Percentiles rank a stretch among this genome's conserved stretches.
Evolutionary conservation across 2,888 invertebrate genomes (phyloP).

Genomic region (Girardia tigrina): DNA sequence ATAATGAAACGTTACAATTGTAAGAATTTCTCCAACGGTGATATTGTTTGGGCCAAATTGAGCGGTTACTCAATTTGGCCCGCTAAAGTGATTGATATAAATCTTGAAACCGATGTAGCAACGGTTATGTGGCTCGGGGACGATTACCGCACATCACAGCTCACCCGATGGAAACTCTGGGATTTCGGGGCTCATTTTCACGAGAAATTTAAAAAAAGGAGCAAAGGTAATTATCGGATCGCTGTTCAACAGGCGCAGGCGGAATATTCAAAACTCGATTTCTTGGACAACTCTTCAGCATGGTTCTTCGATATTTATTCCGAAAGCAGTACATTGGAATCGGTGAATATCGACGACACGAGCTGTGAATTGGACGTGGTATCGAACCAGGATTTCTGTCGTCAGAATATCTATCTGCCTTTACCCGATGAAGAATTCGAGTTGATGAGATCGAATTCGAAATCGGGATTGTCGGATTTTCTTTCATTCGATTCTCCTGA

Average conservation of each 20-base stretch:
- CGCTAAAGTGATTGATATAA: neutral
- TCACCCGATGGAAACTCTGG: neutral
- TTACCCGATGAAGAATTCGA: conserved; percentile 5
- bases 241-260: conserved; percentile 9
- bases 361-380: neutral
- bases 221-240: neutral
- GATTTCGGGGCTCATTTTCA: neutral
- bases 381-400: neutral
- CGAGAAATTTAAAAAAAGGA: neutral
- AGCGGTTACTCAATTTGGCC: conserved; percentile 4
- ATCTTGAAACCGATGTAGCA: neutral
- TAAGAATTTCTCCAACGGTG: neutral
- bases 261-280: conserved; percentile 20
- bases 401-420: neutral
- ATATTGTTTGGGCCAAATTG: conserved; percentile 16
- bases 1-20: neutral
- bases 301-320: neutral
- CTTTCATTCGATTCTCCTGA: neutral
- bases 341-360: conserved; percentile 9
- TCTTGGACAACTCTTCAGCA: neutral
- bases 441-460: neutral
- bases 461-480: neutral
- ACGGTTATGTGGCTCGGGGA: conserved; percentile 6
- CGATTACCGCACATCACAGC: conserved; percentile 1
- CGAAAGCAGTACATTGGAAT: conserved; percentile 7